phyloP scores from a whole-genome alignment of 2,888 invertebrate species.

The Iphiclides podalirius region DNA sequence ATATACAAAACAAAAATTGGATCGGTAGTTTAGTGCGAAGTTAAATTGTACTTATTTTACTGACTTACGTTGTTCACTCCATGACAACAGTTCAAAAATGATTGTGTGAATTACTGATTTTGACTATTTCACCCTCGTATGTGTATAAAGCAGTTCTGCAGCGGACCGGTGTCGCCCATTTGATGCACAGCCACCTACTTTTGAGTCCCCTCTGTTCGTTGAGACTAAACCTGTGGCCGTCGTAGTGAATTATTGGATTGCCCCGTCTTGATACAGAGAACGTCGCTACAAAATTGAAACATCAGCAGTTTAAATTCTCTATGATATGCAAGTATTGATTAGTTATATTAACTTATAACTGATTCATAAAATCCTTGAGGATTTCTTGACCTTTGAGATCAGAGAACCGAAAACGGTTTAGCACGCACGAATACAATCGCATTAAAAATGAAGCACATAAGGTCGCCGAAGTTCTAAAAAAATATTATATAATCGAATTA shows the following conservation, averaged over 20 bases:
- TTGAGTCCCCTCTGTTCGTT: conserved; percentile 26
- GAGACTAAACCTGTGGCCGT: conserved; percentile 28
- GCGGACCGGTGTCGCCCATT: conserved; percentile 23
- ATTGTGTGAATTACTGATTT: conserved; percentile 11
- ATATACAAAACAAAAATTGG: no score
- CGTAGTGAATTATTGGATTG: conserved; percentile 5
- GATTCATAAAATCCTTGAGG: no score
- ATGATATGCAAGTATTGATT: background rate
- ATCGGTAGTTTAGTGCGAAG: no score
- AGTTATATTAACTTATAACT: background rate
- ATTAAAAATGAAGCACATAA: no score
- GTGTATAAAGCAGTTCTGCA: conserved; percentile 17
- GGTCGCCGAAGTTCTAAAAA: no score
- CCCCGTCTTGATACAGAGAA: conserved; percentile 5
- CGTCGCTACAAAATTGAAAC: conserved; percentile 2
- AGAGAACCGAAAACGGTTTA: no score
- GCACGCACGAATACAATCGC: no score
- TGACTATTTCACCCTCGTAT: conserved; percentile 4
- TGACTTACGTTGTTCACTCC: no score
- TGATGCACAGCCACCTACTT: conserved; percentile 38
- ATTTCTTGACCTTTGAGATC: no score
- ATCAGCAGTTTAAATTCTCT: background rate
- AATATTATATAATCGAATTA: no score
- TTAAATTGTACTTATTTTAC: no score
- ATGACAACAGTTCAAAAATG: background rate